phyloP scores from a whole-genome alignment of 92 coral and sea anemone genomes.

The Anthopleura xanthogrammica region DNA sequence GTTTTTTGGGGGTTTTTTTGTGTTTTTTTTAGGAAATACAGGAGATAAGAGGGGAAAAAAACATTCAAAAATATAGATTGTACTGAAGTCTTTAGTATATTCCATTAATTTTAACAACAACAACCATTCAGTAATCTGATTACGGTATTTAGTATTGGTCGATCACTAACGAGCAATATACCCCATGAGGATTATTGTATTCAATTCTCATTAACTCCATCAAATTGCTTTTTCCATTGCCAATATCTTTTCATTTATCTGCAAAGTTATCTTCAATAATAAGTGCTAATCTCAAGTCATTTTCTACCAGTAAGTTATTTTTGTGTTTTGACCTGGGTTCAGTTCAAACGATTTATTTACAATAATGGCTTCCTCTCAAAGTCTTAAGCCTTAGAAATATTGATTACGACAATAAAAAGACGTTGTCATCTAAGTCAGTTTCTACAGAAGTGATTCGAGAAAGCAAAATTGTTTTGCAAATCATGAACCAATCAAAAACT shows the following conservation, averaged over 20 bases:
- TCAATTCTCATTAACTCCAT: neutral
- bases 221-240: constrained; percentile 2
- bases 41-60: too few relatives aligned
- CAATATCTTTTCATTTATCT: neutral
- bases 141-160: neutral
- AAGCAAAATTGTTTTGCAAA: neutral
- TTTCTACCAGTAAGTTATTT: neutral
- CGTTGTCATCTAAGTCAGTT: neutral
- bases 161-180: neutral
- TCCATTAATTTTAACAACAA: too few relatives aligned
- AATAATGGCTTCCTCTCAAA: neutral
- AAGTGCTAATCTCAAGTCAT: neutral
- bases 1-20: too few relatives aligned
- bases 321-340: neutral
- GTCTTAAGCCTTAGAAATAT: neutral
- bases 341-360: neutral
- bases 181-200: neutral
- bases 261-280: neutral
- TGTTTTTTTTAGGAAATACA: too few relatives aligned
- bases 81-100: too few relatives aligned
- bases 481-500: neutral
- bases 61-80: too few relatives aligned
- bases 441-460: neutral
- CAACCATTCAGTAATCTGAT: neutral
- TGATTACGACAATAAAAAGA: neutral